Base-by-base conservation (phyloP, 2,888 invertebrate species). In the Periphyllus acericola region DNA sequence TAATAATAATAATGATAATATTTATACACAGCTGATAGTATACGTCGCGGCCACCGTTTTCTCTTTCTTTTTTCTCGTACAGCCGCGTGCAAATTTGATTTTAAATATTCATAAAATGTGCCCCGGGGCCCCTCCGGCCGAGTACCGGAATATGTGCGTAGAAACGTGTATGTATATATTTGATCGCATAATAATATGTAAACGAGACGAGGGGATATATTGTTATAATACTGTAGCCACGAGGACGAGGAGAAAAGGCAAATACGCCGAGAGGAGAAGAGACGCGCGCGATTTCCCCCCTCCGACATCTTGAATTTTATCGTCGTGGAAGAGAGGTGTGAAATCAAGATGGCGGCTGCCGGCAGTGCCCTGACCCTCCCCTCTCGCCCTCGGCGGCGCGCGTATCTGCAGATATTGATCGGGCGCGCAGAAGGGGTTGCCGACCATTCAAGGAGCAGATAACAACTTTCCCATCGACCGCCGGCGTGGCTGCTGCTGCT, bases 381-480 rank as follows among this genome's bases (percentile, higher is more conserved):
- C 87, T 87, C 81, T 60, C 78, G 71, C 21, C 40, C 19, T 1
- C 75, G 46, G n/a, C 34, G 78, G 32, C 19, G 17, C 74, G 55
- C 74, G 80, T 81, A 80, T 81, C 74, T 74, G 87, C 87, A 87
- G 87, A 87, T 87, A 87, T 87, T 81, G 87, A 87, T 87, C 87
- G 87, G 72, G 29, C 81, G 2, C 87, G 87, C 87, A 80, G 87
- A 87, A 87, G 87, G 87, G 87, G 87, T 87, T 80, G 87, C 81
- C 55, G 86, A 72, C 72, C 79, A 60, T 80, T 80, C 80, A 60
- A 80, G 79, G 72, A 80, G 81, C 87, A 87, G 87, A 87, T 87
- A 87, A 87, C 87, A 85, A 87, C 87, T 87, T 81, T 87, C 60
- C 87, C 80, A 87, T 87, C 87, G 87, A 87, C 87, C 87, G 87